Evolutionary conservation across 2,888 invertebrate genomes (phyloP).

Genomic region (Chrysomela aeneicollis): DNA sequence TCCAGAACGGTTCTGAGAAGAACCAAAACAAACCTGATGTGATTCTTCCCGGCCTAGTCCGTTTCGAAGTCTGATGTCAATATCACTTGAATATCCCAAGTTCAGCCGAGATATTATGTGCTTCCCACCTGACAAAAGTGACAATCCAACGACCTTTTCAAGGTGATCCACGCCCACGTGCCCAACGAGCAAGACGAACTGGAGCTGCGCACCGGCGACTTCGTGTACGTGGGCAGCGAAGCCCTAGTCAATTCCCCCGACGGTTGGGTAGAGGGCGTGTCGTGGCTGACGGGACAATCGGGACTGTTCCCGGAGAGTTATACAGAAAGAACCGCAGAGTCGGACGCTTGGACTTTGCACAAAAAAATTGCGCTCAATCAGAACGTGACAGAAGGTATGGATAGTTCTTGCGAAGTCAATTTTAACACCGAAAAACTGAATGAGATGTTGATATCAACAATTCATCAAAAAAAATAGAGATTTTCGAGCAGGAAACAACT

Average conservation of each 20-base stretch:
- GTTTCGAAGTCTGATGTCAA: too few relatives aligned
- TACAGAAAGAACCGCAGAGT: conserved; percentile 84
- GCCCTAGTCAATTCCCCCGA: conserved; percentile 78
- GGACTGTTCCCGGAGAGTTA: conserved; percentile 83
- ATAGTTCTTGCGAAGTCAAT: too few relatives aligned
- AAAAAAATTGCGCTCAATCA: conserved; percentile 68
- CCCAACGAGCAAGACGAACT: conserved; percentile 84
- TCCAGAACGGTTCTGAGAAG: too few relatives aligned
- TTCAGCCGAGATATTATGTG: too few relatives aligned
- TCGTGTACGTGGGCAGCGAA: conserved; percentile 81
- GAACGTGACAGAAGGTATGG: conserved; percentile 29
- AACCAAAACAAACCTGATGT: too few relatives aligned
- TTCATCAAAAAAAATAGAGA: too few relatives aligned
- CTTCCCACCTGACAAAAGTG: too few relatives aligned
- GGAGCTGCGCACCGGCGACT: conserved; percentile 85
- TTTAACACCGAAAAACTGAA: too few relatives aligned
- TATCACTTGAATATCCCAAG: too few relatives aligned
- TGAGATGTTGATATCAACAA: too few relatives aligned
- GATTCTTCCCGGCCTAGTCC: too few relatives aligned
- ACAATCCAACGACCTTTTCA: background rate
- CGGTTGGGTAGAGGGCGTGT: conserved; percentile 88
- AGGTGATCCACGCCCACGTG: conserved; percentile 80
- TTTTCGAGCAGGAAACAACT: too few relatives aligned
- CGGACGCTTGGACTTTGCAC: conserved; percentile 92
- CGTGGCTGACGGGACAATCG: conserved; percentile 81